Evolutionary conservation across 2,113 vertebrate genomes (phyloP), one percentile per base, ranked within the genome.

Genomic region (Zeus faber): DNA sequence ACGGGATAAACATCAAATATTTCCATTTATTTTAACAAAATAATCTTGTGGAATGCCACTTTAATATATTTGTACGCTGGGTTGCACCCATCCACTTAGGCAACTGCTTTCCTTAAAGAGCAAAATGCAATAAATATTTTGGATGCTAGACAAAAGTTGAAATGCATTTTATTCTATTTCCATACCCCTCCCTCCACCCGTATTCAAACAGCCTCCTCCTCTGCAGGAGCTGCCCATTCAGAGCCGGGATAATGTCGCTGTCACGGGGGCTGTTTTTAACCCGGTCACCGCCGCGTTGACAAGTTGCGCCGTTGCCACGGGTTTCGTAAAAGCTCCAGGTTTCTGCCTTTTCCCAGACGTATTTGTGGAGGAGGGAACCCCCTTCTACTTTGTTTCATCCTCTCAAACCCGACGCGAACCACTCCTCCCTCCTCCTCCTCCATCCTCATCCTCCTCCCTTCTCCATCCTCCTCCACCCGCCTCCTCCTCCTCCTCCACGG

Each of bases 261-360:
- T 84, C 79, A 77, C 54, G 58, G 63, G 59, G 65, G 20, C 66
- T 26, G 67, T 53, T 73, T n/a, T 80, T 74, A 85, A 84, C 87
- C 83, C 83, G 80, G 77, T 88, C 84, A 87, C 82, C n/a, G 7
- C 9, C 61, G 67, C 81, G 73, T 51, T 61, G 76, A 69, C 76
- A 88, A 89, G 83, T 89, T 85, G 82, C 77, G 79, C 67, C 75
- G 89, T 89, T 89, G 87, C 85, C 86, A 89, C 87, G 88, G 87
- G 60, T 61, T 81, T 82, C 59, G 80, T 76, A 85, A 37, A 81
- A 54, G 78, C 85, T 71, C 85, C 87, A 86, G 86, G 88, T 74
- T 69, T 76, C n/a, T 76, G 69, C 76, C 74, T 71, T 81, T 86
- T 85, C 81, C 70, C 59, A 48, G 71, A 77, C 51, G 74, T 82